A percentile compares a stretch with the other conserved stretches of the same genome.
Evolutionary conservation across 2,888 invertebrate genomes (phyloP).

Genomic region (Nasonia oneida): DNA sequence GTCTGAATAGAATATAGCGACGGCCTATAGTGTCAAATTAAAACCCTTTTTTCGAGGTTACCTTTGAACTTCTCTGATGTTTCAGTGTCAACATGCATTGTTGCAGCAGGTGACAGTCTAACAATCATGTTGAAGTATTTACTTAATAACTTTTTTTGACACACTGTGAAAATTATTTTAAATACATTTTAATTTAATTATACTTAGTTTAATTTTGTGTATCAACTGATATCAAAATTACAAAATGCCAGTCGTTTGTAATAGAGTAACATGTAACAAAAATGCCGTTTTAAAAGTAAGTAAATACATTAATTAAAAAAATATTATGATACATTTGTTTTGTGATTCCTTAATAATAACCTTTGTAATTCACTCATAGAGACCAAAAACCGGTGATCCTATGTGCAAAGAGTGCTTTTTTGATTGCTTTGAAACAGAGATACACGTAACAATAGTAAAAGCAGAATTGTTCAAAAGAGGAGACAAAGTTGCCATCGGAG

Average conservation of each 20-base stretch:
- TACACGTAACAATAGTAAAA: slow-evolving; percentile 93
- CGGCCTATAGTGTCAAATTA: no score
- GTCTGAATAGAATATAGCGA: no score
- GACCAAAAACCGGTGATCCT: slow-evolving; percentile 94
- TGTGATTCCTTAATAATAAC: neutral
- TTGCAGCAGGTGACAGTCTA: neutral
- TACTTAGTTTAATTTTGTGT: neutral
- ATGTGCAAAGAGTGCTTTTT: slow-evolving; percentile 97
- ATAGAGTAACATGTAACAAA: slow-evolving; percentile 28
- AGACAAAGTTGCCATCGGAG: slow-evolving; percentile 94
- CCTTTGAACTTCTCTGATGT: neutral
- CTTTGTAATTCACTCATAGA: slow-evolving; percentile 80
- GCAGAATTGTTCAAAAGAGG: slow-evolving; percentile 91
- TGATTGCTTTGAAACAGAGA: slow-evolving; percentile 95
- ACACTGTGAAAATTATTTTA: neutral
- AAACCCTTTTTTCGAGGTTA: no score
- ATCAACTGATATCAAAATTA: neutral
- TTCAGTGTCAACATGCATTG: neutral
- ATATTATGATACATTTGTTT: neutral
- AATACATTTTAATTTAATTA: neutral
- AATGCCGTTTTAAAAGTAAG: slow-evolving; percentile 59
- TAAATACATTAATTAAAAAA: neutral
- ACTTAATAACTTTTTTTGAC: neutral
- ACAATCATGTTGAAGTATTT: neutral
- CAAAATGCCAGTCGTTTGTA: slow-evolving; percentile 60